Base-by-base conservation (phyloP, 1,140 invertebrate genomes). In the Drosophila sulfurigaster region DNA sequence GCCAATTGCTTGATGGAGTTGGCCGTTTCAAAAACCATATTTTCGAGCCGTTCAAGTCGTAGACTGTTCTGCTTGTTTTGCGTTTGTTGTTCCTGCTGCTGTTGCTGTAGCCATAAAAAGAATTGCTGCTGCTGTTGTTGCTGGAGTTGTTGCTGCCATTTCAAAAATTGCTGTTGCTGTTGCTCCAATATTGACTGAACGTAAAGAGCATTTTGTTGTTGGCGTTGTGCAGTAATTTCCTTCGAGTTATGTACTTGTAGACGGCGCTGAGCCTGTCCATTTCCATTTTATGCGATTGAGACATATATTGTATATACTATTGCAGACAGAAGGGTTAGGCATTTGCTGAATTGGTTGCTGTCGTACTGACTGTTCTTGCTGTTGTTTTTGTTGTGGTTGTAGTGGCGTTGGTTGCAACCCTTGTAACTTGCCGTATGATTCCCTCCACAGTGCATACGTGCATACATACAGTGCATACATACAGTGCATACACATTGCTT, bases 21-120 rank as follows among this genome's bases (percentile, higher is more conserved):
- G 52, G 49, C 63, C 49, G 56, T 63, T 49, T 63, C 46, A 38
- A 49, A 38, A 10, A 51, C 38, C 38, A 41, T 38, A 38, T 38
- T 38, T 38, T 38, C 35, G 5, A 38, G 35, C 35, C 35, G 35
- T 38, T 38, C 35, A 10, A 38, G 35, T 38, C 35, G 48, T 45
- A 54, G 62, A 41, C 32, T 41, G 8, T 38, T 38, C 35, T 7
- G 35, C 35, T 38, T 38, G 35, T 38, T 38, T 38, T 38, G 3
- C 8, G 3, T 3, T 38, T 38, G 35, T 38, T 38, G 35, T 30
- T 30, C 28, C 5, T 30, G 28, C 5, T 30, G 28, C 28, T 30
- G 28, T 5, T 30, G 28, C 28, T 30, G 2, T 3, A 30, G 28
- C 35, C 35, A 38, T 6, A 10, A 5, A 7, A 38, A 6, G 35